Conservation (phyloP, 2,797 vertebrate genomes). For the Fundulus diaphanus region DNA sequence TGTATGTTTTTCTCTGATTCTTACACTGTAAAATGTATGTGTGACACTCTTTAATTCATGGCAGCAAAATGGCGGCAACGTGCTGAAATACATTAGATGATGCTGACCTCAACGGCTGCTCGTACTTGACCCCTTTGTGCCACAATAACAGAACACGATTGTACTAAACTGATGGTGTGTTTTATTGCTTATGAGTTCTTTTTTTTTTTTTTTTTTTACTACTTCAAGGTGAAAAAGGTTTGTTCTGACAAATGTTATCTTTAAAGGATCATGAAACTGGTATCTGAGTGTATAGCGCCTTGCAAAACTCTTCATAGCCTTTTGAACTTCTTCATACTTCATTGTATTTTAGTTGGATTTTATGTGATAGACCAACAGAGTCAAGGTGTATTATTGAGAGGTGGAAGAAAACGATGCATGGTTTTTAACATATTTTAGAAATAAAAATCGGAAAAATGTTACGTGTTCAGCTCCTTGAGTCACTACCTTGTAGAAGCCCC, state of each 20-base stretch:
- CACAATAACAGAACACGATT: constrained; percentile 13
- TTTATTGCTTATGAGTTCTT: constrained; percentile 28
- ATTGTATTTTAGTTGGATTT: constrained; percentile 3
- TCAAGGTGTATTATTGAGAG: neutral
- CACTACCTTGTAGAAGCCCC: neutral
- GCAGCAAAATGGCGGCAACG: constrained; percentile 51
- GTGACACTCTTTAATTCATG: constrained; percentile 65
- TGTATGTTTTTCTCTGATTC: constrained; percentile 69
- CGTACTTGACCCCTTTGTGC: constrained; percentile 5
- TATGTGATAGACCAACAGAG: neutral
- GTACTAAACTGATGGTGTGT: constrained; percentile 19
- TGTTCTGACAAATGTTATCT: constrained; percentile 9
- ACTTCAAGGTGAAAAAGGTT: neutral
- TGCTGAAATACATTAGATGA: constrained; percentile 66
- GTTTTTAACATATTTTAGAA: too few relatives aligned
- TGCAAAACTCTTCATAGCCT: neutral
- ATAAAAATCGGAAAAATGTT: neutral
- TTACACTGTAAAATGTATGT: constrained; percentile 76
- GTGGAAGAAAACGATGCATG: too few relatives aligned
- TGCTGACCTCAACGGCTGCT: constrained; percentile 15
- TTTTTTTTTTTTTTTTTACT: constrained; percentile 4
- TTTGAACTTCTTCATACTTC: neutral
- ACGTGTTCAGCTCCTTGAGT: neutral
- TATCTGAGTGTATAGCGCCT: constrained; percentile 1
- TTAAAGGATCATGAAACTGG: constrained; percentile 16